phyloP scores from a whole-genome alignment of 2,797 vertebrate genomes.

The Anguilla marmorata region DNA sequence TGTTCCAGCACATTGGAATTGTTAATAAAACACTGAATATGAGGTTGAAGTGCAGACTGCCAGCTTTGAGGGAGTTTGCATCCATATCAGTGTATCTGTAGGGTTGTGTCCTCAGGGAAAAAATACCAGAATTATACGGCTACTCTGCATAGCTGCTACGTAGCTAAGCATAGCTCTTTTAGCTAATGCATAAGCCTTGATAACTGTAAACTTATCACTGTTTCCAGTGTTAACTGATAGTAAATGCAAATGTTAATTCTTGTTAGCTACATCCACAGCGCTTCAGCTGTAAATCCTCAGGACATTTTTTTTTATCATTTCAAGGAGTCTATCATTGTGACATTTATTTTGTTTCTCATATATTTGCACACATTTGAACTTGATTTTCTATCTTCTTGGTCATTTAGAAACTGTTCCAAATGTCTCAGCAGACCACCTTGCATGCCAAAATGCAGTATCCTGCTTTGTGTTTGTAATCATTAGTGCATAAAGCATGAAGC shows the following conservation, averaged over 20 bases:
- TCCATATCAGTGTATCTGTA: too few relatives aligned
- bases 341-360: neutral
- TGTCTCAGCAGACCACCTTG: neutral
- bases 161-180: neutral
- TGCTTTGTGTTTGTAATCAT: neutral
- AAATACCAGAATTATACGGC: too few relatives aligned
- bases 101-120: too few relatives aligned
- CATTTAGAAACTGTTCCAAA: neutral
- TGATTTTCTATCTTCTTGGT: neutral
- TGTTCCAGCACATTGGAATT: too few relatives aligned
- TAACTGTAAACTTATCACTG: neutral
- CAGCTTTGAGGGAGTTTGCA: too few relatives aligned
- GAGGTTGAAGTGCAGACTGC: too few relatives aligned
- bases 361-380: neutral
- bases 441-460: neutral
- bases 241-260: neutral
- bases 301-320: neutral
- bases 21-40: too few relatives aligned
- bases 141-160: too few relatives aligned
- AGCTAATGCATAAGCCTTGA: neutral
- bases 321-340: neutral
- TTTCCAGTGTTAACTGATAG: neutral
- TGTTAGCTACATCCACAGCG: neutral
- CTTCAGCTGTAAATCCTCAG: neutral
- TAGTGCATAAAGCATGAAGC: neutral